Evolutionary conservation across 2,113 vertebrate genomes (phyloP), one percentile per base, ranked within the genome.

Genomic region (Microtus montanus): DNA sequence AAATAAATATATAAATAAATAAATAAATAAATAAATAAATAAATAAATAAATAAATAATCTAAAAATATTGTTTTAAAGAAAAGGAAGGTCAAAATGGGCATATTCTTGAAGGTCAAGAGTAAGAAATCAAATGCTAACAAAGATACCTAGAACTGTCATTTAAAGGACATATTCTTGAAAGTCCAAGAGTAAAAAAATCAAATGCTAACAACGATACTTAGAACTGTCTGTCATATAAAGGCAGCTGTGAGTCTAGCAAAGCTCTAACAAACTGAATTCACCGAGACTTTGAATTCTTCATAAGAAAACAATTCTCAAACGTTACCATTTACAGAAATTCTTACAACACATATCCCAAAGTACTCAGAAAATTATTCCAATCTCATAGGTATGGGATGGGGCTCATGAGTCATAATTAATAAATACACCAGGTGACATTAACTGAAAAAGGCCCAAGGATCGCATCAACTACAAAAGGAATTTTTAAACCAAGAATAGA

Each of bases 401-500:
- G 26, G 49, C 38, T 66, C 71, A 68, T 64, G 30, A 91, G 26
- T 41, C 13, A 58, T 88, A 38, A 44, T 35, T 64, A 89, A 44
- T n/a, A 85, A 90, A 28, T 22, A 63, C 22, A 2, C 8, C 15
- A 49, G 8, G 4, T 47, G 20, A 30, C 73, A 10, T 54, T 71
- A 88, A 52, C 35, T 33, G 30, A 41, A 93, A 84, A 84, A 70
- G 33, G 5, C 5, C n/a, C 61, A 84, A 58, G 71, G 58, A 54
- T 22, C 24, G 47, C 44, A 83, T 2, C 77, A 38, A 89, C 87
- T 87, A n/a, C 35, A 52, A 74, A 87, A 52, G 30, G 17, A 12
- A 64, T 86, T 92, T 68, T 95, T 71, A 95, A 47, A 71, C 26
- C 58, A 68, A 24, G 26, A 68, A 75, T 12, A 94, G 41, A 89